phyloP scores from a whole-genome alignment of 2,797 vertebrate genomes.

The Choloepus didactylus region DNA sequence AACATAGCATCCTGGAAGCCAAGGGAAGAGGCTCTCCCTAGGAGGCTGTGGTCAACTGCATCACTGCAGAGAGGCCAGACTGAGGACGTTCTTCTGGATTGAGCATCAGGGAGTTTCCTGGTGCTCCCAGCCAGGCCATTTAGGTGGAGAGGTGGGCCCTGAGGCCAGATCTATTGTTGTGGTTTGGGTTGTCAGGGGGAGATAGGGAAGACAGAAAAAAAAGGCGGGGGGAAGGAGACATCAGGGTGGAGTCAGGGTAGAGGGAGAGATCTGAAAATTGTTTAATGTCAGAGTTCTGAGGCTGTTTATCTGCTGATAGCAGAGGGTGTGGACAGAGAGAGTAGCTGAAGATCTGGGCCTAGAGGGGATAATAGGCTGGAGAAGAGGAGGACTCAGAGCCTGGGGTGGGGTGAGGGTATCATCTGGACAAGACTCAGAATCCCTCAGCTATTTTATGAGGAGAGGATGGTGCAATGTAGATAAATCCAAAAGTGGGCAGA shows the following conservation, averaged over 20 bases:
- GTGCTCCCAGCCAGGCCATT: not conserved
- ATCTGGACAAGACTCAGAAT: not conserved
- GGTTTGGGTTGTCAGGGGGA: not conserved
- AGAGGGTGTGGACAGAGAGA: not conserved
- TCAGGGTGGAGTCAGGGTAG: not conserved
- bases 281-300: not conserved
- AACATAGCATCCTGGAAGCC: not conserved
- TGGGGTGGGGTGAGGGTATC: not conserved
- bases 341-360: not conserved
- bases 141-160: not conserved
- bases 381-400: not conserved
- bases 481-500: not conserved
- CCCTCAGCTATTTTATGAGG: not conserved
- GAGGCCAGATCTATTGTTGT: not conserved
- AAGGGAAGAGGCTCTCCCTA: not conserved
- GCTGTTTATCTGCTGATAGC: not conserved
- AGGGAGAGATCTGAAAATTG: not conserved
- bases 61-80: not conserved
- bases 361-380: not conserved
- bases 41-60: not conserved
- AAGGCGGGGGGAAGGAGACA: not conserved
- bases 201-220: not conserved
- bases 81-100: not conserved
- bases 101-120: slow-evolving; percentile 9
- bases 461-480: not conserved